Percentiles rank a stretch among this genome's conserved stretches.
Evolutionary conservation across 2,888 invertebrate genomes (phyloP).

Genomic region (Cordilura impudica): DNA sequence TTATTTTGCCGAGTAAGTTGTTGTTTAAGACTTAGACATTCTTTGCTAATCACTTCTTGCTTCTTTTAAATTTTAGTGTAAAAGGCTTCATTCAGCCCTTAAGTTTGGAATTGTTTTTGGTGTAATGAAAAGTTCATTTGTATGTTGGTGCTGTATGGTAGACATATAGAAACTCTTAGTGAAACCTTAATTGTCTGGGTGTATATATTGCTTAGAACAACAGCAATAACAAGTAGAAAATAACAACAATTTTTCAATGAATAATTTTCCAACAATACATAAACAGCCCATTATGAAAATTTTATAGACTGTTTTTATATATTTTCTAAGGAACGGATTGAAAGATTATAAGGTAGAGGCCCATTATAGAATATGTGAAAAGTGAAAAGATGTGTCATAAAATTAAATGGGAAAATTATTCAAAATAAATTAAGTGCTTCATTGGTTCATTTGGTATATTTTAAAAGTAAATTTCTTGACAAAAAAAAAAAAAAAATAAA

Average conservation of each 20-base stretch:
- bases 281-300: conserved; percentile 23
- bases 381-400: too few species aligned
- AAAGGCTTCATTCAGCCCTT: conserved; percentile 17
- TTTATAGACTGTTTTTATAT: background rate
- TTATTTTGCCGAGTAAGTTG: conserved; percentile 2
- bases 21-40: conserved; percentile 28
- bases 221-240: conserved; percentile 2
- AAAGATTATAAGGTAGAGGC: too few species aligned
- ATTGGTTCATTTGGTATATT: too few species aligned
- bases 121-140: background rate
- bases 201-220: conserved; percentile 9
- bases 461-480: too few species aligned
- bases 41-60: conserved; percentile 33
- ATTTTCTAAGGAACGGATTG: too few species aligned
- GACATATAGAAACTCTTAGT: background rate
- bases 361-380: too few species aligned
- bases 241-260: conserved; percentile 9
- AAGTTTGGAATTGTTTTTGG: background rate
- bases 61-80: background rate
- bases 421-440: too few species aligned
- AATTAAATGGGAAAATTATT: too few species aligned
- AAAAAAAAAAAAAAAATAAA: too few species aligned
- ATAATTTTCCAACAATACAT: conserved; percentile 5
- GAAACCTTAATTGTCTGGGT: conserved; percentile 29
- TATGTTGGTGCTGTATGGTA: too few species aligned